Conservation (phyloP, 1,140 invertebrate species). For the Schlechtendalia chinensis region DNA sequence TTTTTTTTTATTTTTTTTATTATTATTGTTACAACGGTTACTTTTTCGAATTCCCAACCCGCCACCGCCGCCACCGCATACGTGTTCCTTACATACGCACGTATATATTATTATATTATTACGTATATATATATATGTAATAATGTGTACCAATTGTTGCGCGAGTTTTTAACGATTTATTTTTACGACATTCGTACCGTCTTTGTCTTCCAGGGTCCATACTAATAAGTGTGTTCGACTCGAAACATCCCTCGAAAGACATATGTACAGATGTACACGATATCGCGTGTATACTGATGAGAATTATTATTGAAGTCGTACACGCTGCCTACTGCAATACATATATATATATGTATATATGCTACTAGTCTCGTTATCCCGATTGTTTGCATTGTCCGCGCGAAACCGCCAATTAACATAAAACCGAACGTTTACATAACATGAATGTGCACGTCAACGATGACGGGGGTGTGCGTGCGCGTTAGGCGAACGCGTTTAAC, state of each 20-base stretch:
- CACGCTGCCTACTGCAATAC: not conserved
- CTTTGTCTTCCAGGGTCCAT: slow-evolving; percentile 42
- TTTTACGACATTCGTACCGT: slow-evolving; percentile 24
- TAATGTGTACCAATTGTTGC: slow-evolving; percentile 19
- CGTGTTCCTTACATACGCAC: not conserved
- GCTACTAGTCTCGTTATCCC: slow-evolving; percentile 28
- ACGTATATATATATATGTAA: not conserved
- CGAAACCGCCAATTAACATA: slow-evolving; percentile 48
- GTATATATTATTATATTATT: no score
- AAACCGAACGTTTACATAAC: not conserved
- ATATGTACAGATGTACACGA: not conserved
- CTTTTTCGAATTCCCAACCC: slow-evolving; percentile 34
- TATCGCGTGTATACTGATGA: no score
- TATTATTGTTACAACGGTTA: slow-evolving; percentile 46
- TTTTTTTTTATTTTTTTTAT: no score
- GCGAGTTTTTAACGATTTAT: slow-evolving; percentile 49
- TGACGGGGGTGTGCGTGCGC: not conserved
- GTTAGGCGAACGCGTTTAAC: not conserved
- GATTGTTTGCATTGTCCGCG: slow-evolving; percentile 8
- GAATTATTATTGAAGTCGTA: no score
- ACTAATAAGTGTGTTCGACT: slow-evolving; percentile 35
- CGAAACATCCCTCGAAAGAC: slow-evolving; percentile 31
- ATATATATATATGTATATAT: slow-evolving; percentile 2
- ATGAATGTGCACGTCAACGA: not conserved
- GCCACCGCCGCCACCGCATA: not conserved